Percentiles rank a stretch among this genome's conserved stretches.
Conservation (phyloP, 2,888 invertebrate genomes). For the Bruchidius siliquastri region DNA sequence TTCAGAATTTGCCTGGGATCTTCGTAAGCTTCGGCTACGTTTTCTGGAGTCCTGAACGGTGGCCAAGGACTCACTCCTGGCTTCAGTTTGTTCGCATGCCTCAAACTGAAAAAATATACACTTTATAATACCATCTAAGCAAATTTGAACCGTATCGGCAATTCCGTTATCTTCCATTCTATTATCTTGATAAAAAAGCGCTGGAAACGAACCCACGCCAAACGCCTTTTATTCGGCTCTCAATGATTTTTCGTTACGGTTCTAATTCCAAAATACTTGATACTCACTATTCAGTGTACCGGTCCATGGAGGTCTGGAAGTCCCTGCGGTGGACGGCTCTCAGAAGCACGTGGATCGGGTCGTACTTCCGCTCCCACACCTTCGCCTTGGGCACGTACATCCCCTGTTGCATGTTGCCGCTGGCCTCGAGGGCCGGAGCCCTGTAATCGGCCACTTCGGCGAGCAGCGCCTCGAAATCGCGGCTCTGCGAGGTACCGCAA, state of each 20-base stretch:
- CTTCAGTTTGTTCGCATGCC: conserved; percentile 40
- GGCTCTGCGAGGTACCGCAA: conserved; percentile 85
- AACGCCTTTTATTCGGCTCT: too few relatives aligned
- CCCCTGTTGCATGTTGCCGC: conserved; percentile 73
- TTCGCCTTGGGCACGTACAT: conserved; percentile 79
- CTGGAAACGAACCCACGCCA: too few relatives aligned
- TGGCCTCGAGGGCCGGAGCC: conserved; percentile 81
- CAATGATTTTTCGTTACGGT: too few relatives aligned
- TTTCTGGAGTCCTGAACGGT: conserved; percentile 69
- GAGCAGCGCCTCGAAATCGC: conserved; percentile 82
- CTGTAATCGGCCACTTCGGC: conserved; percentile 61
- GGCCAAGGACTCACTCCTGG: conserved; percentile 61
- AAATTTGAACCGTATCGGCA: too few relatives aligned
- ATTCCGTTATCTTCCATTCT: too few relatives aligned
- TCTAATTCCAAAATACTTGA: background rate
- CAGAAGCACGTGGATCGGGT: conserved; percentile 87
- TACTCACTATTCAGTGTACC: conserved; percentile 83
- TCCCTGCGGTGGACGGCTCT: conserved; percentile 88
- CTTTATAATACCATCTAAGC: too few relatives aligned
- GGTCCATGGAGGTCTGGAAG: conserved; percentile 91
- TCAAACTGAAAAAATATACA: conserved; percentile 28
- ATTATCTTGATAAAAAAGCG: too few relatives aligned
- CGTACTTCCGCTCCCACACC: conserved; percentile 86
- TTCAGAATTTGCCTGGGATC: conserved; percentile 63
- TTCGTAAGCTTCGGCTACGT: conserved; percentile 59